A percentile compares a stretch with the other conserved stretches of the same genome.
phyloP scores from a whole-genome alignment of 2,888 invertebrate genomes.

The Eristalinus aeneus region DNA sequence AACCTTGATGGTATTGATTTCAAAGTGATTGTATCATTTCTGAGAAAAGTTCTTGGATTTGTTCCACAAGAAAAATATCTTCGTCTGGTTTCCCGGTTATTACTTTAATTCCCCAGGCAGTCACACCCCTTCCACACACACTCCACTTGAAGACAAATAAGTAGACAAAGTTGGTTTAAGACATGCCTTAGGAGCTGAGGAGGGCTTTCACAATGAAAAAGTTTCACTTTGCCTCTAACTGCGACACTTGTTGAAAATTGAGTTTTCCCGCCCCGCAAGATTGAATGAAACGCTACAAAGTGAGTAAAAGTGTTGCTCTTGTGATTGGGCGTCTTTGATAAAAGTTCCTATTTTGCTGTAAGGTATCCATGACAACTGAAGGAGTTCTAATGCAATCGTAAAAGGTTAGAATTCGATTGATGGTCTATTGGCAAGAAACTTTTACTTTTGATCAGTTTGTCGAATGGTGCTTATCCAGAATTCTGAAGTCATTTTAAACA shows the following conservation, averaged over 20 bases:
- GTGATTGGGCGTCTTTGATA: too few relatives aligned
- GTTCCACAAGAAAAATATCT: background rate
- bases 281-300: background rate
- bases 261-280: background rate
- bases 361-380: too few relatives aligned
- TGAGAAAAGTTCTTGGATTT: background rate
- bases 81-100: background rate
- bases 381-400: too few relatives aligned
- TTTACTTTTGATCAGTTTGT: too few relatives aligned
- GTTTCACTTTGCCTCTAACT: background rate
- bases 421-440: too few relatives aligned
- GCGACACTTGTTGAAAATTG: background rate
- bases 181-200: background rate
- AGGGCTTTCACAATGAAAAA: background rate
- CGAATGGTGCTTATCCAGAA: too few relatives aligned
- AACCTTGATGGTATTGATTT: too few relatives aligned
- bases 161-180: background rate
- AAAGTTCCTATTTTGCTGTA: too few relatives aligned
- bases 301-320: too few relatives aligned
- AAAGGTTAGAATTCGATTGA: too few relatives aligned
- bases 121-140: background rate
- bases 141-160: background rate
- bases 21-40: background rate
- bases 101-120: background rate
- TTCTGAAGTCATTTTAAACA: too few relatives aligned